Percentiles rank a stretch among this genome's conserved stretches.
Conservation (phyloP, 64 coral and sea anemone genomes). For the Trachythela sp. region DNA sequence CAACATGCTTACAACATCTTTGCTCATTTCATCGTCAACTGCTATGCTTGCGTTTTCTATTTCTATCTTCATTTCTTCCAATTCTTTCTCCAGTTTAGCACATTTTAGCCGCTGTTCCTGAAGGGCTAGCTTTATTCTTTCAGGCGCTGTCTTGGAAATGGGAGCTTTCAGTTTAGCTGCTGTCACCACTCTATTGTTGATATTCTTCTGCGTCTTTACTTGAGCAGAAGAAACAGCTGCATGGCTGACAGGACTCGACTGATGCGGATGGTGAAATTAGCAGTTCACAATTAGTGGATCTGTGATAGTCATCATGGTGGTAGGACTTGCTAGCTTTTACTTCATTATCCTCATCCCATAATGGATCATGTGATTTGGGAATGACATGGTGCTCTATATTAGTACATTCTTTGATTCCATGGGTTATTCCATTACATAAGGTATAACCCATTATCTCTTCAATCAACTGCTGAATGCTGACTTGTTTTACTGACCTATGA, state of each 20-base stretch:
- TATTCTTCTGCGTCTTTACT: background rate
- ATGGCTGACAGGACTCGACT: background rate
- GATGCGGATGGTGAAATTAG: background rate
- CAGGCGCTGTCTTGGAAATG: background rate
- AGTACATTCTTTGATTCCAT: background rate
- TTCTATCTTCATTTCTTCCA: background rate
- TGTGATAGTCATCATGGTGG: background rate
- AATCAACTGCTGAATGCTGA: background rate
- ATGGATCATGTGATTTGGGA: background rate
- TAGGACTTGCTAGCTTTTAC: background rate
- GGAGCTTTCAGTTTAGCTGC: background rate
- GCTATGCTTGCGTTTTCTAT: background rate
- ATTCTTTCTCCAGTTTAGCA: background rate
- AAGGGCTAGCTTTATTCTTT: background rate
- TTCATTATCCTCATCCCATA: background rate
- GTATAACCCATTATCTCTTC: background rate
- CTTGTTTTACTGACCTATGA: background rate
- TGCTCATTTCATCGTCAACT: background rate
- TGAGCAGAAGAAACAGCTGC: background rate
- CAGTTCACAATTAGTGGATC: background rate
- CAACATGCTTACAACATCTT: background rate
- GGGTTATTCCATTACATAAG: background rate
- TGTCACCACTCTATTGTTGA: background rate
- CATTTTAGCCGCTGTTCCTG: background rate
- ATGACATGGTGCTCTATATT: background rate